Evolutionary conservation across 2,888 invertebrate genomes (phyloP).

Genomic region (Chrysina gloriosa): DNA sequence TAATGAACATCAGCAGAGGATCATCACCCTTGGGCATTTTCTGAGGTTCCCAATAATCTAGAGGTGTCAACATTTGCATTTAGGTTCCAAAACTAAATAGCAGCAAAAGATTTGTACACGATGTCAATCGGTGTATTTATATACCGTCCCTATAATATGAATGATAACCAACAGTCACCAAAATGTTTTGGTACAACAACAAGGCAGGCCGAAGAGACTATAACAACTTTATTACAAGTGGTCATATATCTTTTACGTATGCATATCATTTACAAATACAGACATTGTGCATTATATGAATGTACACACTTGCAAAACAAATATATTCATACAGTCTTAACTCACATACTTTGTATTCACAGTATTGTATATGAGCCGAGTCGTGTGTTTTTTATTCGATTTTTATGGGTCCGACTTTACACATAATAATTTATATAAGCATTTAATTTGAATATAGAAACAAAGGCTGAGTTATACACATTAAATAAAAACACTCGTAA

Average conservation of each 20-base stretch:
- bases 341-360: slow-evolving; percentile 37
- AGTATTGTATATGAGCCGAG: slow-evolving; percentile 17
- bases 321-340: slow-evolving; percentile 39
- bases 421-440: slow-evolving; percentile 43
- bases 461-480: slow-evolving; percentile 29
- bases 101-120: too few relatives aligned
- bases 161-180: too few relatives aligned
- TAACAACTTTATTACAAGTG: slow-evolving; percentile 24
- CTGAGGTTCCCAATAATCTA: too few relatives aligned
- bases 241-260: neutral
- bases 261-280: neutral
- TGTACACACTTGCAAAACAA: slow-evolving; percentile 24
- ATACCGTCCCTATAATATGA: too few relatives aligned
- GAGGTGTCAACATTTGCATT: too few relatives aligned
- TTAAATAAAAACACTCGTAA: slow-evolving; percentile 32
- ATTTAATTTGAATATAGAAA: slow-evolving; percentile 43
- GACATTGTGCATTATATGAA: neutral
- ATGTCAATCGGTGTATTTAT: too few relatives aligned
- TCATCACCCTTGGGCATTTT: too few relatives aligned
- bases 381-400: slow-evolving; percentile 27
- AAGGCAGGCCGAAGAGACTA: slow-evolving; percentile 19
- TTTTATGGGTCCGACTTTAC: slow-evolving; percentile 23
- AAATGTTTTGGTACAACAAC: too few relatives aligned
- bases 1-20: too few relatives aligned
- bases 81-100: too few relatives aligned